Evolutionary conservation across 2,888 invertebrate species (phyloP), one percentile per base, ranked within the genome.

Genomic region (Agrilus biguttatus): DNA sequence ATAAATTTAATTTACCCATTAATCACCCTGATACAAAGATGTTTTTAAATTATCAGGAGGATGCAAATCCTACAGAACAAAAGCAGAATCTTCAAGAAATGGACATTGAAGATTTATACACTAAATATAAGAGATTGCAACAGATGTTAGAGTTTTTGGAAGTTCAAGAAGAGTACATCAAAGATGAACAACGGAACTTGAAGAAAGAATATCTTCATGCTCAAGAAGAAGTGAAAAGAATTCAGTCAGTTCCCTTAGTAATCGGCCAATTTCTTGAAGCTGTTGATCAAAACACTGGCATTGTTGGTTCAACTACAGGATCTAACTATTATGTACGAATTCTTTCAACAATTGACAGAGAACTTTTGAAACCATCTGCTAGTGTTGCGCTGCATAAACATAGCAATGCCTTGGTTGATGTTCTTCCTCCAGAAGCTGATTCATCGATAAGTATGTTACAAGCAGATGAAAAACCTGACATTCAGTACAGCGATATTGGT

Each of bases 251-350:
- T 17, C 98, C 98, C 2, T 73, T 98, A 42, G 97, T 98, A 1
- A 98, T 98, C 62, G 98, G 98, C 2, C 98, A 98, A 67, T 98
- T 98, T 66, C 73, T 99, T 52, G 98, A 98, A 71, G 97, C 98
- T 47, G 96, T 99, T 33, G 98, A 99, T 68, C 97, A 95, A 64
- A 96, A 98, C 61, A 96, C 96, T 50, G 98, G 97, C 47, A 98
- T 98, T 56, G 97, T 98, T 47, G 96, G 97, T 39, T 96, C 96
- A 39, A 98, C 97, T 14, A 97, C 97, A 33, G 96, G 98, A 28
- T 98, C 97, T 1, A 98, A 98, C 70, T 98, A 98, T 67, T 99
- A 95, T 72, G 98, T 99, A 12, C 79, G 97, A 14, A 98, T 98
- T 61, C 69, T 99, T 45, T 97, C 97, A 3, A 98, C 98, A 5